phyloP scores from a whole-genome alignment of 1,140 invertebrate genomes.

The Euborellia annulipes region DNA sequence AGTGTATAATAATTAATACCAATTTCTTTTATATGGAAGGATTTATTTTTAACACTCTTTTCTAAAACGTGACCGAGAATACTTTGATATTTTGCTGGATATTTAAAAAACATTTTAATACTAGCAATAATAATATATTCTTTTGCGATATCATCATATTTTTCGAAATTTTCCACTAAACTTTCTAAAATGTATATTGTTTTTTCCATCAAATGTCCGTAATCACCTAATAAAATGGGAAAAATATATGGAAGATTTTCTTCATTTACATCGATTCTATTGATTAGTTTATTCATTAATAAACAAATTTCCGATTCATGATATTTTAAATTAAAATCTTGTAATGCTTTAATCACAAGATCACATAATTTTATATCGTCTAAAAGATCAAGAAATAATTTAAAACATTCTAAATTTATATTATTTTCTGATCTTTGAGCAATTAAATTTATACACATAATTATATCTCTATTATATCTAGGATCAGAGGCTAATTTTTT shows the following conservation, averaged over 20 bases:
- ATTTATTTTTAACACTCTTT: constrained; percentile 2
- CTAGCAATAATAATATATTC: constrained; percentile 1
- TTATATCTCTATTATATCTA: not conserved
- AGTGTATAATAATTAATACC: constrained; percentile 4
- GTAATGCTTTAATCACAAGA: constrained; percentile 1
- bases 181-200: constrained; percentile 6
- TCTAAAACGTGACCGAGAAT: constrained; percentile 3
- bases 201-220: constrained; percentile 1
- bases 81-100: constrained; percentile 7
- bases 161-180: constrained; percentile 1
- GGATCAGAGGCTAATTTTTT: not conserved
- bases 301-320: not conserved
- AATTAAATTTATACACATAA: constrained; percentile 3
- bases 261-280: not conserved
- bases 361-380: not conserved
- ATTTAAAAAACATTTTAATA: constrained; percentile 7
- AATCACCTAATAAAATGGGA: constrained; percentile 3
- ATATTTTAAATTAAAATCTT: constrained; percentile 1
- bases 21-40: constrained; percentile 1
- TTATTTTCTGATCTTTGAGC: not conserved
- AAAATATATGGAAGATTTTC: constrained; percentile 3
- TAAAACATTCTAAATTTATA: constrained; percentile 1
- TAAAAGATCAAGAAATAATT: not conserved
- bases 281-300: constrained; percentile 2
- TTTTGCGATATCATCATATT: constrained; percentile 2